phyloP scores from a whole-genome alignment of 2,888 invertebrate genomes.

The Auanema freiburgensis region DNA sequence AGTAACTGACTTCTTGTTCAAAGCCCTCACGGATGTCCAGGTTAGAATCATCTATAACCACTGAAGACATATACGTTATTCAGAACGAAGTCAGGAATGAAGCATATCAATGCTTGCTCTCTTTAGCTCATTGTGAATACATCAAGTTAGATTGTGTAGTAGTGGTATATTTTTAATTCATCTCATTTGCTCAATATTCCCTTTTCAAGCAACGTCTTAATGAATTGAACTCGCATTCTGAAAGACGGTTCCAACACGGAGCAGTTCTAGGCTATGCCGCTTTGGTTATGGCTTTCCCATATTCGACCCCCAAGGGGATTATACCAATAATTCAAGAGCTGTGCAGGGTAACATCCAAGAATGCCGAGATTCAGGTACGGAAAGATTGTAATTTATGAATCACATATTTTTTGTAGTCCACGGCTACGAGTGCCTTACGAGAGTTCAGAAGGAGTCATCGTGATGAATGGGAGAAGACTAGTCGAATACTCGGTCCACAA shows the following conservation, averaged over 20 bases:
- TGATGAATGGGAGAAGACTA: constrained; percentile 28
- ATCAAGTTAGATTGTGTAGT: constrained; percentile 22
- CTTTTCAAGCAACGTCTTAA: constrained; percentile 7
- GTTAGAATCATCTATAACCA: background rate
- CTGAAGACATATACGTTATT: background rate
- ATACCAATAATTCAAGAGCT: constrained; percentile 24
- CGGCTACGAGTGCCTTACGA: constrained; percentile 26
- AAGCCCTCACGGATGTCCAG: constrained; percentile 21
- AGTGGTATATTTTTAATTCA: background rate
- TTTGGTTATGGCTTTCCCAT: constrained; percentile 34
- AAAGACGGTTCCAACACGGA: constrained; percentile 25
- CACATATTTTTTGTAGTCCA: constrained; percentile 18
- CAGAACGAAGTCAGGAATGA: constrained; percentile 37
- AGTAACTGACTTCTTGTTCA: constrained; percentile 11
- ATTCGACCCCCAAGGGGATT: constrained; percentile 27
- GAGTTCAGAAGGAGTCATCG: constrained; percentile 35
- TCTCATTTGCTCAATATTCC: background rate
- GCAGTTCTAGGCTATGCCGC: constrained; percentile 31
- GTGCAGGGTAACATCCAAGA: constrained; percentile 12
- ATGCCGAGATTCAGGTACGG: constrained; percentile 20
- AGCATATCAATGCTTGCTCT: constrained; percentile 33
- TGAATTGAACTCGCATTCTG: background rate
- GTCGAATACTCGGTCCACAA: constrained; percentile 24
- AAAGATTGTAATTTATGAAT: background rate
- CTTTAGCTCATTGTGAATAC: constrained; percentile 36